Evolutionary conservation across 2,888 invertebrate genomes (phyloP), one percentile per base, ranked within the genome.

Genomic region (Drosophila buzzatii): DNA sequence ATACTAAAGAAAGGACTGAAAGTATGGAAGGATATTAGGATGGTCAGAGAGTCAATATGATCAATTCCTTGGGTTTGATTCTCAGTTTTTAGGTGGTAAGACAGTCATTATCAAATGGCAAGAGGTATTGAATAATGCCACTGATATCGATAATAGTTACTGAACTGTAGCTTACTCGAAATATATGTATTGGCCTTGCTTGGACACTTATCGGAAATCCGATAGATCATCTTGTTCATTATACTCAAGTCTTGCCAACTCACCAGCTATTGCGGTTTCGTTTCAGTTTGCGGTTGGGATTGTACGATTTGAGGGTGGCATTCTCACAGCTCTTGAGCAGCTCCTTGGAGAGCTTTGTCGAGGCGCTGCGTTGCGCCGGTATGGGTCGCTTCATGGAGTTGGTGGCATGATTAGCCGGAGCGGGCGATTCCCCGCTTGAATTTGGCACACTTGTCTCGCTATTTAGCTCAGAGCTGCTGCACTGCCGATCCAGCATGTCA

Each of bases 251-350:
- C 3, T 44, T 6, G 5, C 1, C 20, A 2, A 47, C 90, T 85
- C 70, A 92, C 91, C 90, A 91, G 73, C 90, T 92, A 39, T 93
- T 92, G 2, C 92, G 87, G 77, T 92, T 93, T 1, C 93, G 87
- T 73, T 92, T 92, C 0, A 93, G 84, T 66, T 93, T 93, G 6
- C 93, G 85, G 79, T 93, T 92, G 18, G 93, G 93, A 89, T 93
- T 93, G 62, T 93, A 93, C 2, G 93, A 93, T 59, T 92, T 92
- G 1, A 92, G 76, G 9, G 89, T 86, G 20, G 91, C 86, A 62
- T 79, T 92, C 49, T 92, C 91, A 23, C 83, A 86, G 51, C 79
- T 79, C 33, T 84, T 91, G 35, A 85, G 77, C n/a, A 86, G 82
- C 18, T 89, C 91, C 71, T 89, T 89, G 23, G 87, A 85, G 1